Conservation (phyloP, 2,113 vertebrate genomes). For the Sander lucioperca region DNA sequence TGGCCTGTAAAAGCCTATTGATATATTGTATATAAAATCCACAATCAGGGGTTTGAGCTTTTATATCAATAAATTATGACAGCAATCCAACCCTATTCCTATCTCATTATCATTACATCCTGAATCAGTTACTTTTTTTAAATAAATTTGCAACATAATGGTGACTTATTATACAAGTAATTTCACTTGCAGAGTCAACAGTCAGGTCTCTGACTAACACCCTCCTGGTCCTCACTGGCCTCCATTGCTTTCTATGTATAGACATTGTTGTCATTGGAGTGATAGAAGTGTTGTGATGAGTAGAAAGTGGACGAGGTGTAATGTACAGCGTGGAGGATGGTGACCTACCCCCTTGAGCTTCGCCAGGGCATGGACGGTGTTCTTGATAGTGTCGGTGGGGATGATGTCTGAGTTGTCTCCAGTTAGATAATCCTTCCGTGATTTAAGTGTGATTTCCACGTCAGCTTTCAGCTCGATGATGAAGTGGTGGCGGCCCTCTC, state of each 20-base stretch:
- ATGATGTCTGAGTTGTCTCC: constrained; percentile 94
- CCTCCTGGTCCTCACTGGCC: background rate
- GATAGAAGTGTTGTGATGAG: background rate
- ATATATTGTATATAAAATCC: background rate
- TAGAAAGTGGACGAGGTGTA: background rate
- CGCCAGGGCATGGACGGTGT: constrained; percentile 92
- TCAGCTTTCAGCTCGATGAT: constrained; percentile 91
- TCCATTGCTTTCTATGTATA: background rate
- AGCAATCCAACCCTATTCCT: background rate
- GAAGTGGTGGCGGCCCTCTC: constrained; percentile 85
- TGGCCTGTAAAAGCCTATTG: background rate
- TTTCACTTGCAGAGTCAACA: background rate
- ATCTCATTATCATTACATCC: background rate
- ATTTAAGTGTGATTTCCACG: constrained; percentile 89
- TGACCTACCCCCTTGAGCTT: constrained; percentile 92
- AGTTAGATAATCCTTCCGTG: constrained; percentile 88
- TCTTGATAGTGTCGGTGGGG: constrained; percentile 98
- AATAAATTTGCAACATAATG: background rate
- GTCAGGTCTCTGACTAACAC: background rate
- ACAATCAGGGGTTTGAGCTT: no score
- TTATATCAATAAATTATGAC: no score
- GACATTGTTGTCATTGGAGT: background rate
- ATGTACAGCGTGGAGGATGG: background rate
- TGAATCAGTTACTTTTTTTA: background rate
- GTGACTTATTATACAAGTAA: background rate